Evolutionary conservation across 2,113 vertebrate genomes (phyloP).

Genomic region (Cryptomyrus ogoouensis): DNA sequence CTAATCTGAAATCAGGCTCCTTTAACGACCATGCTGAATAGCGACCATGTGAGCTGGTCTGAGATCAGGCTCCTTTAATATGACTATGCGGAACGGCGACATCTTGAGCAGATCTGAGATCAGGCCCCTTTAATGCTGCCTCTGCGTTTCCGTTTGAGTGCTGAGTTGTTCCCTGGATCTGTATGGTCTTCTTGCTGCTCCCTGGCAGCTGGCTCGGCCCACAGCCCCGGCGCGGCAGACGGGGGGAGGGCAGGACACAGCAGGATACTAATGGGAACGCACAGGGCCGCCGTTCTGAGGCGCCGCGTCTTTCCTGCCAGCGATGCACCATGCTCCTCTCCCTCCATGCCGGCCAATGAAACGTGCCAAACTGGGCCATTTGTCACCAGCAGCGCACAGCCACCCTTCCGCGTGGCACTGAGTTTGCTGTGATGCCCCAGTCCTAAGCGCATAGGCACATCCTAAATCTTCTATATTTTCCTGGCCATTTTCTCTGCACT

Average conservation of each 20-base stretch:
- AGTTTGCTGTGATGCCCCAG: background rate
- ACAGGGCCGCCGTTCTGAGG: background rate
- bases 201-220: background rate
- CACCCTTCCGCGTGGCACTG: background rate
- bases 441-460: background rate
- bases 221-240: background rate
- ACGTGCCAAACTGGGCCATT: conserved; percentile 13
- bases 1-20: background rate
- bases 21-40: background rate
- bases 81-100: background rate
- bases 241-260: conserved; percentile 9
- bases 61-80: background rate
- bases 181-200: background rate
- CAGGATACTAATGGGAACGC: conserved; percentile 3
- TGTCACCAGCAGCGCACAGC: conserved; percentile 14
- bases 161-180: background rate
- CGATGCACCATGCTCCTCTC: background rate
- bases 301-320: background rate
- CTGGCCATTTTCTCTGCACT: background rate
- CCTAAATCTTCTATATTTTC: background rate
- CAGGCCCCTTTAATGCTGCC: background rate
- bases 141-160: background rate
- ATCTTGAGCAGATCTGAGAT: background rate
- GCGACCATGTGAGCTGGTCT: background rate
- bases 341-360: conserved; percentile 8